phyloP scores from a whole-genome alignment of 2,113 vertebrate species.

The Scortum barcoo region DNA sequence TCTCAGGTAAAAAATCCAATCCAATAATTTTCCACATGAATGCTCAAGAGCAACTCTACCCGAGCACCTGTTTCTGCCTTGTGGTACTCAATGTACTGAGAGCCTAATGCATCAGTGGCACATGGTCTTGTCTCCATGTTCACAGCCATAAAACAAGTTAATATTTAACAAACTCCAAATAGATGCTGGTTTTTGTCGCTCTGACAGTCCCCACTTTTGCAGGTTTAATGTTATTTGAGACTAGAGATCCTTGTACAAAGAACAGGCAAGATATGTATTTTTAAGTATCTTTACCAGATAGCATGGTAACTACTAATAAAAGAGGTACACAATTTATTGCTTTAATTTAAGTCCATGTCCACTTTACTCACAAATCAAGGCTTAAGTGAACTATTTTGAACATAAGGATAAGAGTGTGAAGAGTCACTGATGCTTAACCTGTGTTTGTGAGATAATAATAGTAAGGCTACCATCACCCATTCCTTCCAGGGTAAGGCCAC shows the following conservation, averaged over 20 bases:
- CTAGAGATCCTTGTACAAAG: background rate
- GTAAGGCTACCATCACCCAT: constrained; percentile 46
- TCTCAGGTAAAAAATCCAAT: background rate
- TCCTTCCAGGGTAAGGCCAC: constrained; percentile 57
- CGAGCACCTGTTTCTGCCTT: constrained; percentile 65
- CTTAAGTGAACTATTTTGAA: constrained; percentile 10
- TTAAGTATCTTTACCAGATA: constrained; percentile 2
- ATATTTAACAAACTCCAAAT: constrained; percentile 84
- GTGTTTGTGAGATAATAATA: constrained; percentile 75
- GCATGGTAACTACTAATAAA: background rate
- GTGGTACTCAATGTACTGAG: constrained; percentile 76
- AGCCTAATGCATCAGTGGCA: constrained; percentile 78
- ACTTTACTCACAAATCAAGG: background rate
- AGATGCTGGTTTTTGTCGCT: constrained; percentile 63
- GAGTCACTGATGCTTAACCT: constrained; percentile 39
- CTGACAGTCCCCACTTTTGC: constrained; percentile 27
- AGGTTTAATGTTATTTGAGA: constrained; percentile 35
- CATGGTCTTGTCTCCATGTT: constrained; percentile 76
- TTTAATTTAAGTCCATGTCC: background rate
- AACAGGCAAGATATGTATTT: background rate
- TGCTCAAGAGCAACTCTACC: constrained; percentile 43
- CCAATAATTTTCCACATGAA: constrained; percentile 1
- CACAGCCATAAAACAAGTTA: constrained; percentile 84
- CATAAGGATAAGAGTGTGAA: constrained; percentile 24
- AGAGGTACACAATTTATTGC: background rate